Percentiles rank a stretch among this genome's conserved stretches.
phyloP scores from a whole-genome alignment of 2,113 vertebrate genomes.

The Peromyscus californicus region DNA sequence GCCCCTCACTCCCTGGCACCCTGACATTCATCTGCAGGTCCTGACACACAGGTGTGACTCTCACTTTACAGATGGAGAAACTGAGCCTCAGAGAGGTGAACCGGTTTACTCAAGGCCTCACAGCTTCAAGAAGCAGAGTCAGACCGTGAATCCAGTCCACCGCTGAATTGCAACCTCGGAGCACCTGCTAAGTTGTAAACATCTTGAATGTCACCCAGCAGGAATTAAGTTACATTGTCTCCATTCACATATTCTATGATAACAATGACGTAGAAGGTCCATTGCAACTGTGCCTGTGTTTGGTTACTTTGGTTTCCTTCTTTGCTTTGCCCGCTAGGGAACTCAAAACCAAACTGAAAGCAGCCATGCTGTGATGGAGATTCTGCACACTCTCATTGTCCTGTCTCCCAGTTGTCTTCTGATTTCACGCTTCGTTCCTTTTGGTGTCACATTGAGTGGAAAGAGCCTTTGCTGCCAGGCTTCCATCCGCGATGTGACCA shows the following conservation, averaged over 20 bases:
- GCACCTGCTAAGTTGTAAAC: background rate
- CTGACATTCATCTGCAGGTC: background rate
- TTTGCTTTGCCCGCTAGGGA: constrained; percentile 43
- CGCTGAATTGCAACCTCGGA: background rate
- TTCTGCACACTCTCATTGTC: background rate
- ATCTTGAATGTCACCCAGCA: background rate
- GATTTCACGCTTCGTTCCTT: constrained; percentile 8
- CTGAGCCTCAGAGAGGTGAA: background rate
- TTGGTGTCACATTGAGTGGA: background rate
- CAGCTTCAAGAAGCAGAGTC: background rate
- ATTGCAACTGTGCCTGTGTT: background rate
- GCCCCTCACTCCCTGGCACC: background rate
- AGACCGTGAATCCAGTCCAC: background rate
- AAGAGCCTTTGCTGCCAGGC: background rate
- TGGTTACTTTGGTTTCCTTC: background rate
- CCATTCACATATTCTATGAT: background rate
- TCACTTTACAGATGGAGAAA: background rate
- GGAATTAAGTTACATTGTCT: background rate
- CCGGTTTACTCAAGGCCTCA: background rate
- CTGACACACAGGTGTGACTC: background rate
- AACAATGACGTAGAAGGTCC: background rate
- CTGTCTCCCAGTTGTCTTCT: background rate
- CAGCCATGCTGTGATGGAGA: background rate
- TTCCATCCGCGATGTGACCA: background rate
- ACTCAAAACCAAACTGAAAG: background rate